These are phyloP conservation scores for Burhinus bistriatus DNA, from an alignment of 2,113 vertebrate genomes.

Conservation along the genomic window DNA sequence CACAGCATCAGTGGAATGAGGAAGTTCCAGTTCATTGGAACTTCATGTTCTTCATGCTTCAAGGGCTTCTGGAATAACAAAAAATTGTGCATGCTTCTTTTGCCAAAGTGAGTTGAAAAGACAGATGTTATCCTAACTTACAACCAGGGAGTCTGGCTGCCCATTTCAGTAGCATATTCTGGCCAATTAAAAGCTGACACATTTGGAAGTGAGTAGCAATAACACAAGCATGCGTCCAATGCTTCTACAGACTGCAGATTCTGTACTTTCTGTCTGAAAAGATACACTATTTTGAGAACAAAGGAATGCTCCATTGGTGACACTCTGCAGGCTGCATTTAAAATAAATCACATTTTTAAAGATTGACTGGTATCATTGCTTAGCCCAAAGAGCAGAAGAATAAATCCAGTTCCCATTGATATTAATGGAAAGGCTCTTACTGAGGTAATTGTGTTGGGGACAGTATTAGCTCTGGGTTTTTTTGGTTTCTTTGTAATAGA, in stretches of 20 bases:
- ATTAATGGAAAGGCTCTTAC: background rate
- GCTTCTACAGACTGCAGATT: background rate
- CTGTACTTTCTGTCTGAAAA: background rate
- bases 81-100: constrained; percentile 11
- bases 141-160: constrained; percentile 9
- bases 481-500: background rate
- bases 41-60: constrained; percentile 51
- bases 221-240: background rate
- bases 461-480: background rate
- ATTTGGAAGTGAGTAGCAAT: background rate
- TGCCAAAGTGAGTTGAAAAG: constrained; percentile 34
- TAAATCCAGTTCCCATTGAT: background rate
- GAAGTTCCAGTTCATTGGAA: constrained; percentile 39
- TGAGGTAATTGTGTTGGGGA: background rate
- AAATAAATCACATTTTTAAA: background rate
- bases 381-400: background rate
- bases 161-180: background rate
- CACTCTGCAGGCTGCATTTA: background rate
- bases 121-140: constrained; percentile 52
- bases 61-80: constrained; percentile 51
- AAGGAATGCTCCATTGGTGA: background rate
- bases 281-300: background rate
- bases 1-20: background rate
- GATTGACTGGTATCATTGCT: background rate
- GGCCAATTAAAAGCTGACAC: background rate